Conservation (phyloP, 1,140 invertebrate species). For the Acromyrmex charruanus region DNA sequence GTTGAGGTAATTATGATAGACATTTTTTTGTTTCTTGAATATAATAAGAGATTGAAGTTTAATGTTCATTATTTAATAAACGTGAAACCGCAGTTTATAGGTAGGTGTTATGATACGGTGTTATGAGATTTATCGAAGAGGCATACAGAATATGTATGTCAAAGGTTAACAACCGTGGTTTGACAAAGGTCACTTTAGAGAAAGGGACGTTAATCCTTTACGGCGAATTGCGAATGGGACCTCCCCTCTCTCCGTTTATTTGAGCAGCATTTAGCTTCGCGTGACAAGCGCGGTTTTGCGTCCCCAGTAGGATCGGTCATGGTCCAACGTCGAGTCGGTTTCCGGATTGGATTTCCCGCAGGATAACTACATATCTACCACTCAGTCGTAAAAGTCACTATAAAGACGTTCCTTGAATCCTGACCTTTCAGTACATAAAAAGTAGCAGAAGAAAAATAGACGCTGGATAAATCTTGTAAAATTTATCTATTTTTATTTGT, state of each 20-base stretch:
- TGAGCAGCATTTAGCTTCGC: slow-evolving; percentile 58
- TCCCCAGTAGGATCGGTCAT: slow-evolving; percentile 58
- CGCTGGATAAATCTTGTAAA: background rate
- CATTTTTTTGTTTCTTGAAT: background rate
- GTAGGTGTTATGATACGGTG: background rate
- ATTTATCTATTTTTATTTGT: background rate
- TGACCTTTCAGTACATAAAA: slow-evolving; percentile 18
- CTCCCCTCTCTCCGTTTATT: slow-evolving; percentile 30
- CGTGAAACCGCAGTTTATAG: background rate
- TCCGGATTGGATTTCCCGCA: slow-evolving; percentile 41
- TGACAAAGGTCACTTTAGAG: slow-evolving; percentile 14
- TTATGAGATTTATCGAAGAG: slow-evolving; percentile 6
- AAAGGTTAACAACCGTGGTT: slow-evolving; percentile 47
- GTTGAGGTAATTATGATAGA: background rate
- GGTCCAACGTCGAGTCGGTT: slow-evolving; percentile 50
- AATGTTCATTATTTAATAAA: background rate
- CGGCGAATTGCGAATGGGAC: slow-evolving; percentile 31
- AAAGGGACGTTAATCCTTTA: slow-evolving; percentile 53
- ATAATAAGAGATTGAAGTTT: background rate
- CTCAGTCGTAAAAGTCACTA: slow-evolving; percentile 25
- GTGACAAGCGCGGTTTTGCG: slow-evolving; percentile 57
- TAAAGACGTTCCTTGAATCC: slow-evolving; percentile 3
- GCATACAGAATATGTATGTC: background rate
- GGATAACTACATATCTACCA: slow-evolving; percentile 40
- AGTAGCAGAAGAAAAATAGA: no score